phyloP scores from a whole-genome alignment of 2,888 invertebrate genomes.

The Conistra vaccinii region DNA sequence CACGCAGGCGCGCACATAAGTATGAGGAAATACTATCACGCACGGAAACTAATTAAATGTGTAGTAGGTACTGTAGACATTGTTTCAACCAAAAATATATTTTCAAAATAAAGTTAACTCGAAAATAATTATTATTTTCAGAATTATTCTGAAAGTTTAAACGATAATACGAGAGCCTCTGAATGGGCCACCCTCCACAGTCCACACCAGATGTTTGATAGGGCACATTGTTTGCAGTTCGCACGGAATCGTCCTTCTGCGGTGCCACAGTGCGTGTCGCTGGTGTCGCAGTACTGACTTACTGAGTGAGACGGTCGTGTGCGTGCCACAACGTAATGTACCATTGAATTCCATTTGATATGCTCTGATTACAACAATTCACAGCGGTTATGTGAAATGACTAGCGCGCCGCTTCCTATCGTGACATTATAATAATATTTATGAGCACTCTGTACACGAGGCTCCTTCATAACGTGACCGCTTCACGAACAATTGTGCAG shows the following conservation, averaged over 20 bases:
- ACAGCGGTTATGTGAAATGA: slow-evolving; percentile 54
- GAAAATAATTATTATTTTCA: neutral
- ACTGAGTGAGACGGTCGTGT: neutral
- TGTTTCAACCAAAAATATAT: neutral
- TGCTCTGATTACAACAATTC: slow-evolving; percentile 65
- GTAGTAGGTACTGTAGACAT: neutral
- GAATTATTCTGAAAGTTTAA: too few relatives aligned
- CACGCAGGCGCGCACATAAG: neutral
- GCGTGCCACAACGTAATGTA: slow-evolving; percentile 44
- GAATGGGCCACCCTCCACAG: too few relatives aligned
- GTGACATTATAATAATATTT: slow-evolving; percentile 47
- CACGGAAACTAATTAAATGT: neutral
- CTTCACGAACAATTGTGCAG: neutral
- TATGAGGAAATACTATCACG: neutral
- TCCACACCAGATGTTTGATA: neutral
- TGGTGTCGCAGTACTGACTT: neutral
- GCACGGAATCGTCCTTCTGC: slow-evolving; percentile 20
- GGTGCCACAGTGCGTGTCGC: neutral
- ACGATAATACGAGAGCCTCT: neutral
- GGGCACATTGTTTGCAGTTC: neutral
- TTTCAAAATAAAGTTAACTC: neutral
- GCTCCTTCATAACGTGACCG: slow-evolving; percentile 14
- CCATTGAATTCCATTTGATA: slow-evolving; percentile 62
- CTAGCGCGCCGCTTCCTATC: slow-evolving; percentile 44
- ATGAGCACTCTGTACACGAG: slow-evolving; percentile 40